Conservation (phyloP, 2,888 invertebrate genomes). For the Hemicrepidius hirtus region DNA sequence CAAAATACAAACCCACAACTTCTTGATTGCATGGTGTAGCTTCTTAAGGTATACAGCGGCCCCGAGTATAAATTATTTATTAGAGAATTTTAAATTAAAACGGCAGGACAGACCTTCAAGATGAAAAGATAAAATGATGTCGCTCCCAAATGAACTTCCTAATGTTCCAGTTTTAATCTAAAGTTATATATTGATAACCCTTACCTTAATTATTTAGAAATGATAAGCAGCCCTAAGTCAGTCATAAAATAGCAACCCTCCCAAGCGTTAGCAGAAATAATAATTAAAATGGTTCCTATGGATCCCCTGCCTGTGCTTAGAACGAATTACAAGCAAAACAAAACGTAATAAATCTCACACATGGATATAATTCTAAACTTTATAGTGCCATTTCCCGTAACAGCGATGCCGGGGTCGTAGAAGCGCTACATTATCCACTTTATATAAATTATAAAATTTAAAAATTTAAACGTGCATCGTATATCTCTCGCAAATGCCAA, state of each 20-base stretch:
- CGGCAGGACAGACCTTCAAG: too few species aligned
- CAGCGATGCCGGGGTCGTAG: slow-evolving; percentile 18
- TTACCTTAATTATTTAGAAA: too few species aligned
- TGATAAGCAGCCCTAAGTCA: background rate
- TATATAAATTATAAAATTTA: slow-evolving; percentile 43
- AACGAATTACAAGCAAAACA: slow-evolving; percentile 35
- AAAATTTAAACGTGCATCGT: slow-evolving; percentile 41
- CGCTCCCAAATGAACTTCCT: too few species aligned
- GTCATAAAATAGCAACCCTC: background rate
- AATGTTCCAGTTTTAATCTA: too few species aligned
- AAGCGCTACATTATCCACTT: slow-evolving; percentile 37
- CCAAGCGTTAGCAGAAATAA: background rate
- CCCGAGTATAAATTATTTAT: too few species aligned
- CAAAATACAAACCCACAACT: too few species aligned
- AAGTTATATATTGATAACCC: too few species aligned
- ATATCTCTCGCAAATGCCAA: slow-evolving; percentile 34
- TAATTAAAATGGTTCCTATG: slow-evolving; percentile 26
- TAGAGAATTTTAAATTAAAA: too few species aligned
- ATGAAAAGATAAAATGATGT: too few species aligned
- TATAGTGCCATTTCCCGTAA: slow-evolving; percentile 29
- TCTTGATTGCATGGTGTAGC: too few species aligned
- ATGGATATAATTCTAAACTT: slow-evolving; percentile 35
- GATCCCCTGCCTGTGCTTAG: slow-evolving; percentile 21
- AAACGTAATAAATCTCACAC: slow-evolving; percentile 39
- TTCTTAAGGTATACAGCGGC: too few species aligned